These are phyloP conservation scores for Aporophyla nigra DNA, from an alignment of 2,888 invertebrate genomes.

Conservation along the genomic window DNA sequence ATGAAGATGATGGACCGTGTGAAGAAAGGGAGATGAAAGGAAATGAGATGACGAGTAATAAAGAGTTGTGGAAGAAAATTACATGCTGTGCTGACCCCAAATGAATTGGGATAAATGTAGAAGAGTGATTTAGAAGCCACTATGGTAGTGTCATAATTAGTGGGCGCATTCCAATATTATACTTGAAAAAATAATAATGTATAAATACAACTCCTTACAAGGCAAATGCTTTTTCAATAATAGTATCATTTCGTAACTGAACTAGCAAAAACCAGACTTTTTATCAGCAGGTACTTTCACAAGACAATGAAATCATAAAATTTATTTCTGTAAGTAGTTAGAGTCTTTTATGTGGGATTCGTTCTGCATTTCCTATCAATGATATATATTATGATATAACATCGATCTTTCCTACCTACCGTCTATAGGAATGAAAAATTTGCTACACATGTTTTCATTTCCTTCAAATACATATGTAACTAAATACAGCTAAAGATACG, in stretches of 20 bases:
- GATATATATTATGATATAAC: not conserved
- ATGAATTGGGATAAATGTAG: not conserved
- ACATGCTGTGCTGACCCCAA: fast-evolving
- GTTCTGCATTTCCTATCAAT: not conserved
- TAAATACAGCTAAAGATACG: slow-evolving; percentile 1
- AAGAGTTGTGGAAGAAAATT: not conserved
- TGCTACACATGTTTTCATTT: not conserved
- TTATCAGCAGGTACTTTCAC: not conserved
- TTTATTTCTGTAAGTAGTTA: not conserved
- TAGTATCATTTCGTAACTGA: not conserved
- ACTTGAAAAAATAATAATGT: not conserved
- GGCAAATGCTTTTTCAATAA: not conserved
- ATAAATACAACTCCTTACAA: not conserved
- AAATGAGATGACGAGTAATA: not conserved
- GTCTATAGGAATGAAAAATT: not conserved
- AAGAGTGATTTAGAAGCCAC: not conserved
- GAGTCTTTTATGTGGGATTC: not conserved
- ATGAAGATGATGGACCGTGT: not conserved
- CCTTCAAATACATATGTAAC: not conserved
- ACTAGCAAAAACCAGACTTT: not conserved
- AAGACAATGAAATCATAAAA: not conserved
- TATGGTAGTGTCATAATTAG: not conserved
- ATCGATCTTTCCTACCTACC: not conserved
- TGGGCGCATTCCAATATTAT: not conserved
- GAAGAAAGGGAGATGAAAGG: not conserved